These are phyloP conservation scores for Drosophila conformis DNA, from an alignment of 2,888 invertebrate species.

Conservation along the genomic window DNA sequence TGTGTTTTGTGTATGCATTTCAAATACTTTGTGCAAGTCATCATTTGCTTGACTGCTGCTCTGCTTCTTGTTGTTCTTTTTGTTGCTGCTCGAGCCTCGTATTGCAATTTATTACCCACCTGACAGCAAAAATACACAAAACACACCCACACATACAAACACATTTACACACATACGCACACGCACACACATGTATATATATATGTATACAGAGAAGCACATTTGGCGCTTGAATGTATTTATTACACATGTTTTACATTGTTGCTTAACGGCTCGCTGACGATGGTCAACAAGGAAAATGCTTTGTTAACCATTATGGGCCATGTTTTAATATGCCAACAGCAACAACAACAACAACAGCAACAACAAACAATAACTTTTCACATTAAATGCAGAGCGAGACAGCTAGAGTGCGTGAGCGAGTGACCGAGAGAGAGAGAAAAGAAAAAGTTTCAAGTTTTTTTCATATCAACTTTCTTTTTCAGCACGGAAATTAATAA, in stretches of 20 bases:
- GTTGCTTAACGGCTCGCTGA: slow-evolving; percentile 61
- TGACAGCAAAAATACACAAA: slow-evolving; percentile 44
- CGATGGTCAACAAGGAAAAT: slow-evolving; percentile 75
- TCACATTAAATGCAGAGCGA: slow-evolving; percentile 65
- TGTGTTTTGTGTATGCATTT: slow-evolving; percentile 45
- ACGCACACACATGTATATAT: not conserved
- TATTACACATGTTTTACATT: slow-evolving; percentile 80
- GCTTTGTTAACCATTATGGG: slow-evolving; percentile 80
- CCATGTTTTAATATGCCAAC: slow-evolving; percentile 75
- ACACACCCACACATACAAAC: slow-evolving; percentile 7
- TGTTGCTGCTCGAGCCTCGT: slow-evolving; percentile 32
- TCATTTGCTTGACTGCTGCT: slow-evolving; percentile 58
- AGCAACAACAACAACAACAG: slow-evolving; percentile 37
- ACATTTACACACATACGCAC: slow-evolving; percentile 1
- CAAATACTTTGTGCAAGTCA: slow-evolving; percentile 72
- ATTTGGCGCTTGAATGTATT: slow-evolving; percentile 63
- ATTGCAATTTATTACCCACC: slow-evolving; percentile 74
- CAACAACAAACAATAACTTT: slow-evolving; percentile 68
- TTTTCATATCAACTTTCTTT: slow-evolving; percentile 61
- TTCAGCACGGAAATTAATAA: slow-evolving; percentile 76
- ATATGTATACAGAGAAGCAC: not conserved
- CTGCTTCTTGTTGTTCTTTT: slow-evolving; percentile 10
- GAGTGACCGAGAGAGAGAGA: slow-evolving; percentile 12
- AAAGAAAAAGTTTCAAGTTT: slow-evolving; percentile 50
- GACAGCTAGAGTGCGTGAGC: slow-evolving; percentile 1